A percentile compares a stretch with the other conserved stretches of the same genome.
These are phyloP conservation scores for Tanytarsus gracilentus DNA, from an alignment of 2,888 invertebrate species.

Conservation along the genomic window DNA sequence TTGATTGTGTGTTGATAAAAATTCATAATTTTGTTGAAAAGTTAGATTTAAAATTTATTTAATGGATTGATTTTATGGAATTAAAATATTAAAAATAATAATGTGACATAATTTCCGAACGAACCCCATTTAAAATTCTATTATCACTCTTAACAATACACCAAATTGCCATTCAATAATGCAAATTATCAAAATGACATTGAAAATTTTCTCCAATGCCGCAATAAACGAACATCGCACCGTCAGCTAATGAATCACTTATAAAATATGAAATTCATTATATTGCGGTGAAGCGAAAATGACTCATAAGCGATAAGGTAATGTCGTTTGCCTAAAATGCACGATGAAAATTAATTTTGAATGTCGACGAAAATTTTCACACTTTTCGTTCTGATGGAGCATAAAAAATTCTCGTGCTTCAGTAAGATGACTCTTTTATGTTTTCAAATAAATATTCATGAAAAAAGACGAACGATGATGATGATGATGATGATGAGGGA, in stretches of 20 bases:
- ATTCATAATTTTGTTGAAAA: too few species aligned
- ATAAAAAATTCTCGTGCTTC: not conserved
- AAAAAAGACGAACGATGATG: not conserved
- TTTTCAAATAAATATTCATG: conserved; percentile 11
- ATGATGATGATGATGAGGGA: not conserved
- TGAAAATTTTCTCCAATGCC: conserved; percentile 7
- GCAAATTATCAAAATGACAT: too few species aligned
- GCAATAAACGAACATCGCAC: not conserved
- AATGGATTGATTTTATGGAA: too few species aligned
- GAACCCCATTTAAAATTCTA: not conserved
- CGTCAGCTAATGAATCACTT: conserved; percentile 6
- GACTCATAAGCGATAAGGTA: conserved; percentile 22
- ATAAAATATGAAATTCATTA: conserved; percentile 11
- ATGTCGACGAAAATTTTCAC: not conserved
- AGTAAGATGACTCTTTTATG: not conserved
- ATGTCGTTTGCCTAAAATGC: conserved; percentile 13
- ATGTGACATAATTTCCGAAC: not conserved
- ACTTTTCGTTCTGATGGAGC: not conserved
- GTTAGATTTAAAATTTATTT: too few species aligned
- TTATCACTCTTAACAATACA: not conserved
- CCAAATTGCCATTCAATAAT: too few species aligned
- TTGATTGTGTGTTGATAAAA: too few species aligned
- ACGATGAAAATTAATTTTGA: conserved; percentile 1
- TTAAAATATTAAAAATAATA: too few species aligned
- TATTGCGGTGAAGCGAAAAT: conserved; percentile 1